Evolutionary conservation across 2,113 vertebrate genomes (phyloP).

Genomic region (Hemiprocne comata): DNA sequence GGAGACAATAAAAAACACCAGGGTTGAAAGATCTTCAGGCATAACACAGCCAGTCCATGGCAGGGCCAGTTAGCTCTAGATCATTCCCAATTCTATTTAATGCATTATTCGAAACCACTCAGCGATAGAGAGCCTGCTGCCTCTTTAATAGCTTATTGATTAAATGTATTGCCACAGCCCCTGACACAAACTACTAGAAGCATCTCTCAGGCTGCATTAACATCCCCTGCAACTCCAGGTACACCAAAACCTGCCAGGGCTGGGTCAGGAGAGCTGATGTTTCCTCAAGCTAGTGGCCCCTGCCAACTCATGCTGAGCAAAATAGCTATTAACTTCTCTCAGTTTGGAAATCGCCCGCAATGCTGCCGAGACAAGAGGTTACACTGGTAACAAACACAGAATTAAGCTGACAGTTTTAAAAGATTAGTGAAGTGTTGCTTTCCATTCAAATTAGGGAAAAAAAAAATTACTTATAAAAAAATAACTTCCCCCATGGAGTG

Average conservation of each 20-base stretch:
- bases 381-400: not conserved
- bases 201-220: not conserved
- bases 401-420: not conserved
- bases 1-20: not conserved
- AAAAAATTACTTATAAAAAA: not conserved
- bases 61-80: not conserved
- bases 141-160: constrained; percentile 17
- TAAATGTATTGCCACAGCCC: not conserved
- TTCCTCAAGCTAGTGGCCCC: not conserved
- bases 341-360: not conserved
- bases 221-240: not conserved
- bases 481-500: not conserved
- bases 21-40: not conserved
- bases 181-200: not conserved
- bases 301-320: not conserved
- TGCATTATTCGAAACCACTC: not conserved
- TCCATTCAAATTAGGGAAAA: not conserved
- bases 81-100: not conserved
- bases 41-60: not conserved
- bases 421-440: not conserved
- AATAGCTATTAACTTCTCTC: not conserved
- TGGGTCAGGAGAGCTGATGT: not conserved
- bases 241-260: not conserved
- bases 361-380: not conserved
- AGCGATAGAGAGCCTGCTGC: not conserved